These are phyloP conservation scores for Tuberolachnus salignus DNA, from an alignment of 2,888 invertebrate species.

Conservation along the genomic window DNA sequence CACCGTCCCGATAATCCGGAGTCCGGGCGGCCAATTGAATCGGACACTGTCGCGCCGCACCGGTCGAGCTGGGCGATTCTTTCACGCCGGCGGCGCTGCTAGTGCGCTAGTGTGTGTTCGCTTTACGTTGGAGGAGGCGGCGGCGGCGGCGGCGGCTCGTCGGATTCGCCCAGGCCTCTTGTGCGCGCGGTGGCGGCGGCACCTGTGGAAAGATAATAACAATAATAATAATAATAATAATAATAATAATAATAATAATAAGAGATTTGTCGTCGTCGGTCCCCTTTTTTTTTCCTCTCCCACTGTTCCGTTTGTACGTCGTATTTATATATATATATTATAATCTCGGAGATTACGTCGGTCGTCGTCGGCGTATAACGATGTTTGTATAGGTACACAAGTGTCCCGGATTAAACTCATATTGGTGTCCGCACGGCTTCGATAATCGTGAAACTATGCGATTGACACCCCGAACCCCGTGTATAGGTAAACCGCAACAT, in stretches of 20 bases:
- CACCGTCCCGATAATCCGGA: no score
- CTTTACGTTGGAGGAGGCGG: no score
- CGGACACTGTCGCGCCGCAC: background rate
- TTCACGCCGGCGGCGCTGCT: background rate
- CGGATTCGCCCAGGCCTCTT: conserved; percentile 14
- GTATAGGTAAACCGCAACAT: no score
- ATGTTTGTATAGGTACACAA: no score
- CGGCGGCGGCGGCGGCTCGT: background rate
- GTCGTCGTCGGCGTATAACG: no score
- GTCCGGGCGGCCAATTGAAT: conserved; percentile 26
- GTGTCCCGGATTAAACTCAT: no score
- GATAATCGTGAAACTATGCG: no score
- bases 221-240: no score
- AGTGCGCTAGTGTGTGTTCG: background rate
- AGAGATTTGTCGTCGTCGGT: conserved; percentile 1
- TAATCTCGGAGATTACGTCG: background rate
- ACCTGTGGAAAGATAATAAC: conserved; percentile 39
- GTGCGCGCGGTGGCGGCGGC: conserved; percentile 18
- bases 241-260: background rate
- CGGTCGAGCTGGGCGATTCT: background rate
- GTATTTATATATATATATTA: no score
- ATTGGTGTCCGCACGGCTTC: no score
- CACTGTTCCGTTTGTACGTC: background rate
- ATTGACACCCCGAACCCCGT: no score
- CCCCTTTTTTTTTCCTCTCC: background rate